Conservation (phyloP, 1,140 invertebrate species). For the Onthophagus taurus region DNA sequence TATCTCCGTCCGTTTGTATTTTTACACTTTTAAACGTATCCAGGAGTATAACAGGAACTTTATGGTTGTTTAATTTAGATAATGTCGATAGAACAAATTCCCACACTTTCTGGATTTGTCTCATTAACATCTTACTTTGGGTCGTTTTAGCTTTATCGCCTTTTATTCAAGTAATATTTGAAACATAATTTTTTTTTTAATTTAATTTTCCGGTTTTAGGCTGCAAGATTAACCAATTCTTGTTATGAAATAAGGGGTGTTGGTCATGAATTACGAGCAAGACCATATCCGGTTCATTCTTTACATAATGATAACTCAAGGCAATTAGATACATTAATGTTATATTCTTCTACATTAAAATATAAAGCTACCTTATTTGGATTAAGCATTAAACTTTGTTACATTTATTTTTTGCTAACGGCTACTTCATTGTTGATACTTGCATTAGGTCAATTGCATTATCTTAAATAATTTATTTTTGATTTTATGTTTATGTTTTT, state of each 20-base stretch:
- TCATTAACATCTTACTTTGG: conserved; percentile 60
- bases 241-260: conserved; percentile 58
- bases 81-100: conserved; percentile 43
- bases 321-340: conserved; percentile 65
- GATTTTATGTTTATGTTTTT: too few species aligned
- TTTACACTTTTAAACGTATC: conserved; percentile 64
- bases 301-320: conserved; percentile 57
- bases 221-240: conserved; percentile 64
- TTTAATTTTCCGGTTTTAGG: conserved; percentile 42
- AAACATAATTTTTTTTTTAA: background rate
- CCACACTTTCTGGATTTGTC: conserved; percentile 48
- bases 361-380: conserved; percentile 63
- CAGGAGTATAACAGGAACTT: conserved; percentile 54
- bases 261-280: conserved; percentile 65
- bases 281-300: conserved; percentile 71
- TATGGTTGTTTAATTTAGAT: conserved; percentile 56
- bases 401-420: conserved; percentile 54
- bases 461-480: too few species aligned
- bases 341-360: conserved; percentile 63
- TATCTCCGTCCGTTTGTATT: conserved; percentile 61
- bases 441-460: conserved; percentile 56
- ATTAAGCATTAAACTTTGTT: conserved; percentile 58
- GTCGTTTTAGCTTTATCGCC: conserved; percentile 55
- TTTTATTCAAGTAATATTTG: conserved; percentile 53
- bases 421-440: conserved; percentile 48